Evolutionary conservation across 2,888 invertebrate species (phyloP), one percentile per base, ranked within the genome.

Genomic region (Phragmatobia fuliginosa): DNA sequence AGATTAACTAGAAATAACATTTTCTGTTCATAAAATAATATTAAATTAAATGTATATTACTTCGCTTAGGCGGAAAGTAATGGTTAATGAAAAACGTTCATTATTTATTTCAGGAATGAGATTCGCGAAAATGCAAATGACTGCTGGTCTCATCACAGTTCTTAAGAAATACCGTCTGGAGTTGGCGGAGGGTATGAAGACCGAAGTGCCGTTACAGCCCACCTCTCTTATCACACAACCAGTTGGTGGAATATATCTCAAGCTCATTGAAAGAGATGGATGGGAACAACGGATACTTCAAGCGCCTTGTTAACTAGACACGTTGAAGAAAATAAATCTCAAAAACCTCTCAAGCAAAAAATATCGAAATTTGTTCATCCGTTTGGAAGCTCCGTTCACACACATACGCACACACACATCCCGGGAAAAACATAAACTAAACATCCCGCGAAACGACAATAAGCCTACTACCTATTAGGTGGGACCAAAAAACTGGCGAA

Each of bases 91-190:
- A 14, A n/a, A 21, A 21, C 58, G 3, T 45, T 10, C 0, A 63
- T 28, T n/a, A 28, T 18, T 64, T 67, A 0, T 70, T 70, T n/a
- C 56, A 82, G 82, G 82, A 7, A 78, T 85, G 82, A 78, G 89
- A 33, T 89, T 90, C 41, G 89, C 87, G 2, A 87, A 81, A 71
- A 90, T 90, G 89, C 88, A 88, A 70, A 85, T 89, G 80, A 41
- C 84, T 8, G 83, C 88, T 0, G 88, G 86, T 0, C 65, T 90
- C 33, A 75, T 90, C 65, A 87, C 87, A 0, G 18, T 90, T 21
- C 72, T 90, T 68, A 89, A 82, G 75, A 86, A 86, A 41, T 90
- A 85, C 67, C 74, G 77, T 1, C 56, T 89, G 56, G 82, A 84
- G 56, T 59, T 88, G 18, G 84, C 87, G 0, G 76, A 76, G 0